phyloP scores from a whole-genome alignment of 2,888 invertebrate species.

The Neoitamus cyanurus region DNA sequence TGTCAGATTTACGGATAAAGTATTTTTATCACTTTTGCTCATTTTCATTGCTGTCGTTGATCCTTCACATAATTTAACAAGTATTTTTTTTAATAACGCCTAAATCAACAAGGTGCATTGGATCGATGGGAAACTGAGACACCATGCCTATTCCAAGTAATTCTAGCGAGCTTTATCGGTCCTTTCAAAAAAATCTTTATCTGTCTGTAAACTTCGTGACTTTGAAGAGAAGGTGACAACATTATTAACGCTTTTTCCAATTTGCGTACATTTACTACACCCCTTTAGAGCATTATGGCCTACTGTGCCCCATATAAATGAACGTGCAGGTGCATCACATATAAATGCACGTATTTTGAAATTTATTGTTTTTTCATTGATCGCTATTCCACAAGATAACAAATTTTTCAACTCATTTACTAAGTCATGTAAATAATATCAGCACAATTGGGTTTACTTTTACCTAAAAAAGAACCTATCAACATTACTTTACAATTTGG shows the following conservation, averaged over 20 bases:
- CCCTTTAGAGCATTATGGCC: constrained; percentile 39
- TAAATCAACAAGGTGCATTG: constrained; percentile 30
- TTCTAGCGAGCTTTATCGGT: constrained; percentile 31
- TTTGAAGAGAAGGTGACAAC: constrained; percentile 19
- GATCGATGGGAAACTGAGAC: constrained; percentile 15
- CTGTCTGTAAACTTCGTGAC: neutral
- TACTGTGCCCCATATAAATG: constrained; percentile 1
- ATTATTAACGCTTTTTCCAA: constrained; percentile 40
- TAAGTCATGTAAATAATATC: constrained; percentile 43
- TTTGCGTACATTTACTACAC: constrained; percentile 26
- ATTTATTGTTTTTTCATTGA: neutral
- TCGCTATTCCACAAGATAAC: neutral
- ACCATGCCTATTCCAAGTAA: constrained; percentile 18
- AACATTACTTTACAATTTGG: constrained; percentile 2
- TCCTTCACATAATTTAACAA: neutral
- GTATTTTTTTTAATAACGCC: constrained; percentile 23
- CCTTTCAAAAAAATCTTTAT: constrained; percentile 43
- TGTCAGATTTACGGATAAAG: neutral
- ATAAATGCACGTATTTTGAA: constrained; percentile 32
- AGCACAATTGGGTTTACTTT: constrained; percentile 31
- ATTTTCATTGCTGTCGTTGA: neutral
- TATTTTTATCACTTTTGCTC: neutral
- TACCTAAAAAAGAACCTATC: constrained; percentile 32
- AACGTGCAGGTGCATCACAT: constrained; percentile 38
- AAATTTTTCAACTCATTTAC: constrained; percentile 28